Evolutionary conservation across 2,888 invertebrate species (phyloP).

Genomic region (Amiota mariae): DNA sequence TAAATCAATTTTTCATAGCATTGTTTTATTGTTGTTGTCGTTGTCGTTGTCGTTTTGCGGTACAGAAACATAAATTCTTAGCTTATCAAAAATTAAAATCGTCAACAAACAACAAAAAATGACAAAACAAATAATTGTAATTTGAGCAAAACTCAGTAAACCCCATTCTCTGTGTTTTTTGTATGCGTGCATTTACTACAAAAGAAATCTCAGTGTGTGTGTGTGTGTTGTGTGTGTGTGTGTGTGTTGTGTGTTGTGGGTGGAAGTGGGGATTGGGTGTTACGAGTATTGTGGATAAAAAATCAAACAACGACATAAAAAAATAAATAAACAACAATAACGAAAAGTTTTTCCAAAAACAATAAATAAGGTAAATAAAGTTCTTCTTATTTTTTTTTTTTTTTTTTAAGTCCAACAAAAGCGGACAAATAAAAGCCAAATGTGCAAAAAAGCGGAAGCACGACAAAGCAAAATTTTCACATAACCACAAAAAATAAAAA

Average conservation of each 20-base stretch:
- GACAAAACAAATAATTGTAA: conserved; percentile 32
- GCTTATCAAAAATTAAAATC: conserved; percentile 60
- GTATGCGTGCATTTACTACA: no score
- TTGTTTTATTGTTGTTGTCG: neutral
- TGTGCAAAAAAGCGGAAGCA: conserved; percentile 11
- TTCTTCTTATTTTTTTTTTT: conserved; percentile 40
- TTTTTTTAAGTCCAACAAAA: conserved; percentile 33
- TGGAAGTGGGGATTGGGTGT: neutral
- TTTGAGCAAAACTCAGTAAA: conserved; percentile 12
- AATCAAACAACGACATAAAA: conserved; percentile 33
- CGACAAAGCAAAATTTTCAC: conserved; percentile 12
- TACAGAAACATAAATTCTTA: conserved; percentile 53
- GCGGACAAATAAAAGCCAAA: conserved; percentile 8
- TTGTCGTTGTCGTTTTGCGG: conserved; percentile 48
- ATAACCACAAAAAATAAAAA: neutral
- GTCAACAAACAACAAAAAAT: conserved; percentile 28
- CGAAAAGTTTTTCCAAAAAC: conserved; percentile 37
- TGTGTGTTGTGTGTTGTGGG: neutral
- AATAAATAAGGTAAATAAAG: conserved; percentile 55
- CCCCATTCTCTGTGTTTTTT: neutral
- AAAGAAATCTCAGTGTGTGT: no score
- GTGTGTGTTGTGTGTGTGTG: neutral
- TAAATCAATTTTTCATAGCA: no score
- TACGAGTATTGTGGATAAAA: conserved; percentile 22
- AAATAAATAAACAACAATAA: conserved; percentile 42